Conservation (phyloP, 2,888 invertebrate species). For the Tenthredo amoena region DNA sequence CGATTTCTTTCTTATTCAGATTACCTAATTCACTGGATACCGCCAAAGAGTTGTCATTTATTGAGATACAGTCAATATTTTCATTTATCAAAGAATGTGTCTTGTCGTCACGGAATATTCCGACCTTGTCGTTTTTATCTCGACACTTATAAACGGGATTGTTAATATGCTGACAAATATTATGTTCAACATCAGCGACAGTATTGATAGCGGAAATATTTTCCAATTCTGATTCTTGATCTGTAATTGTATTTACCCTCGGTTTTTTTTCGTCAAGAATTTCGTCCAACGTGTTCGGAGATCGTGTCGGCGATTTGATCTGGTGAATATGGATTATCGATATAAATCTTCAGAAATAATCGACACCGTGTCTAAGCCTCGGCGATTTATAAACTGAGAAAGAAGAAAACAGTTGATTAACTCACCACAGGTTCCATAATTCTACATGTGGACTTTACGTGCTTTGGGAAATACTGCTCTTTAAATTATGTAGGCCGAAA, state of each 20-base stretch:
- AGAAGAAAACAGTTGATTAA: not conserved
- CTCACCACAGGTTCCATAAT: conserved; percentile 7
- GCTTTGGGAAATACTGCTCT: not conserved
- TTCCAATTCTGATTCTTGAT: not conserved
- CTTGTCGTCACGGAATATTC: not conserved
- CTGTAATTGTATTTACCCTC: not conserved
- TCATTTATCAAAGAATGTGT: not conserved
- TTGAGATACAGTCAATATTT: not conserved
- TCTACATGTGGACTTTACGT: not conserved
- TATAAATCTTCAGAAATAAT: not conserved
- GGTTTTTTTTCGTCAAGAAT: not conserved
- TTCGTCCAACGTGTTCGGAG: not conserved
- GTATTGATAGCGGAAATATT: not conserved
- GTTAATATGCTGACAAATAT: not conserved
- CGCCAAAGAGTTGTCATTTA: not conserved
- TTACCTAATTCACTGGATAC: not conserved
- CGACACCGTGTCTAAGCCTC: not conserved
- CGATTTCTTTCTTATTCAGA: not conserved
- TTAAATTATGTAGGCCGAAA: not conserved
- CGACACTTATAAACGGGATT: not conserved
- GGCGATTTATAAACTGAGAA: not conserved
- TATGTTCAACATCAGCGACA: too few species aligned
- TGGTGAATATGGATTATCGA: not conserved
- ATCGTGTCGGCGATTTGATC: not conserved
- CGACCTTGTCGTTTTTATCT: not conserved